Percentiles rank a stretch among this genome's conserved stretches.
These are phyloP conservation scores for Gobius niger DNA, from an alignment of 2,113 vertebrate genomes.

Conservation along the genomic window DNA sequence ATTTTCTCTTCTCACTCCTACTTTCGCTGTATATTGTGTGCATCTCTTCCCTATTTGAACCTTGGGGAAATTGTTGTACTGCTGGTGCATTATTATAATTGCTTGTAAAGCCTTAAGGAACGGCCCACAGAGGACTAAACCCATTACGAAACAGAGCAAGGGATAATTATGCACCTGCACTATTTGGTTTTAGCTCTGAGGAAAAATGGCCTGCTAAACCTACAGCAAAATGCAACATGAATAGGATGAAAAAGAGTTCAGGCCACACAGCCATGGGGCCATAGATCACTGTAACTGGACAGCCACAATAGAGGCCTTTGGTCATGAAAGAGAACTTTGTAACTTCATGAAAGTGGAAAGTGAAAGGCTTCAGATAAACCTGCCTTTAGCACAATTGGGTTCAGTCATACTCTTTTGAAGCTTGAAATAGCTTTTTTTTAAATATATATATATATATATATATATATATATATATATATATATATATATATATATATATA, in stretches of 20 bases:
- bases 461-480: no score
- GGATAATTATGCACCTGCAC: conserved; percentile 3
- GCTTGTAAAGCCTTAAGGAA: not conserved
- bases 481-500: no score
- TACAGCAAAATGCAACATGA: not conserved
- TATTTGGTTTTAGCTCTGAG: not conserved
- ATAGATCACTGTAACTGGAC: conserved; percentile 23
- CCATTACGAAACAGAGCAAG: not conserved
- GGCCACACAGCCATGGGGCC: conserved; percentile 5
- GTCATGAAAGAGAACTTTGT: conserved; percentile 22
- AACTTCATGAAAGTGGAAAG: conserved; percentile 5
- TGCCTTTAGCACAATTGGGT: not conserved
- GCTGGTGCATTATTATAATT: not conserved
- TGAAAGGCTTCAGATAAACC: not conserved
- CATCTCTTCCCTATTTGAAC: not conserved
- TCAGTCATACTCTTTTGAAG: no score
- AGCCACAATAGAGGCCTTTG: conserved; percentile 31
- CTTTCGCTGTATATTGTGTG: not conserved
- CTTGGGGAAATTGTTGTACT: not conserved
- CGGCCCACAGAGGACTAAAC: not conserved
- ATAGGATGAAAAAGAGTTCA: not conserved
- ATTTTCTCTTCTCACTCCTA: not conserved
- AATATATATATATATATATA: no score
- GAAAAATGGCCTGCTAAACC: not conserved
- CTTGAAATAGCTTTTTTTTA: no score